phyloP scores from a whole-genome alignment of 2,888 invertebrate species.

The Tipula unca region DNA sequence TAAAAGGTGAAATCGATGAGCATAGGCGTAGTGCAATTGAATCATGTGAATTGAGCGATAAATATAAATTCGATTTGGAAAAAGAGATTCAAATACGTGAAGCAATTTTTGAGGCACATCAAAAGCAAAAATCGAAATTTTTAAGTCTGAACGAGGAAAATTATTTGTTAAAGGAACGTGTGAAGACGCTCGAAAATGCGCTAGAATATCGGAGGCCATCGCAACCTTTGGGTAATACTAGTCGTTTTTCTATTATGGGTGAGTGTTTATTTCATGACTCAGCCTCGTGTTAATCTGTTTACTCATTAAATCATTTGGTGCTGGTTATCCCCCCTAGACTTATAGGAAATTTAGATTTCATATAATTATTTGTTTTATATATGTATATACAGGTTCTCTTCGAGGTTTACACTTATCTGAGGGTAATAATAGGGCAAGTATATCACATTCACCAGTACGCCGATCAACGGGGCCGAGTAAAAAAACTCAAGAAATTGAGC shows the following conservation, averaged over 20 bases:
- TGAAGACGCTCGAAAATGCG: neutral
- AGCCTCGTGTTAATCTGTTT: neutral
- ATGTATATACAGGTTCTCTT: neutral
- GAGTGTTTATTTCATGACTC: neutral
- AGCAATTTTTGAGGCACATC: neutral
- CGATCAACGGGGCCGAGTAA: neutral
- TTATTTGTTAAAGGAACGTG: neutral
- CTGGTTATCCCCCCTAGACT: neutral
- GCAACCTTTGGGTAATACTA: neutral
- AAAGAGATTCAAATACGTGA: neutral
- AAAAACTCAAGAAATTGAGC: neutral
- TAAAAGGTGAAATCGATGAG: neutral
- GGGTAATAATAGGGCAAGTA: neutral
- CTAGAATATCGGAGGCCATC: neutral
- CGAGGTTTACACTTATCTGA: neutral
- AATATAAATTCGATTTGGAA: slow-evolving; percentile 15
- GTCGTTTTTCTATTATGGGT: neutral
- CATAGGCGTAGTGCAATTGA: neutral
- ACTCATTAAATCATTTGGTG: neutral
- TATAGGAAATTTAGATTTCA: neutral
- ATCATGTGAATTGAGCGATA: neutral
- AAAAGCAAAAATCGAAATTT: neutral
- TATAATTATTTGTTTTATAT: neutral
- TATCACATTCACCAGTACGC: neutral
- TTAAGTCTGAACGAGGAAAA: neutral